Evolutionary conservation across 1,140 invertebrate genomes (phyloP), one percentile per base, ranked within the genome.

Genomic region (Lethocerus indicus): DNA sequence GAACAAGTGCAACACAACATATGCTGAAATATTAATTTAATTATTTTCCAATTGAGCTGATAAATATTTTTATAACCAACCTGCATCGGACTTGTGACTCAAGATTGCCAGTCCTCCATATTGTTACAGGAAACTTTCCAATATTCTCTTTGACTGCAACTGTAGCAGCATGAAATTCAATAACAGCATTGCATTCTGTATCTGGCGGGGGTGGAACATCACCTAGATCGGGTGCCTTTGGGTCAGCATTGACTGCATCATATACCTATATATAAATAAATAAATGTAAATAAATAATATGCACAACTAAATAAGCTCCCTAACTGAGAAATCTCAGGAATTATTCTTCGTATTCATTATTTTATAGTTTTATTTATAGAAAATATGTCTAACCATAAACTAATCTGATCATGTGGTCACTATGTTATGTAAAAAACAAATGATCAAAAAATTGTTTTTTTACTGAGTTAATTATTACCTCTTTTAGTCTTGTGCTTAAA

Each of bases 91-190:
- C 69, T 51, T 61, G 61, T 44, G 63, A 65, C 14, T 69, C 60
- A 7, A 67, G 58, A 51, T 70, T 68, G 23, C 76, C 76, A 54
- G 68, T 66, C 35, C 76, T 58, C 43, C 66, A 63, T 12, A 79
- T 61, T 3, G 62, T 66, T 0, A 78, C 61, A 26, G 63, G 53
- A 49, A 74, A 75, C 35, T 65, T 67, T 16, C 72, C 69, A 52
- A 75, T 71, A 55, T 69, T 75, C 61, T 78, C 76, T 54, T 60
- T 60, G 0, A 77, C 71, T 9, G 74, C 72, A 37, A 66, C 65
- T 1, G 68, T 65, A 0, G 72, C 66, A 2, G 74, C 63, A 26
- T 71, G 64, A 58, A 78, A 78, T 60, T 78, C 74, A 7, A 79
- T 54, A 16, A 78, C 60, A 0, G 74, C 68, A 13, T 64, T 59